A percentile compares a stretch with the other conserved stretches of the same genome.
Conservation (phyloP, 2,113 vertebrate species). For the Vulpes vulpes region DNA sequence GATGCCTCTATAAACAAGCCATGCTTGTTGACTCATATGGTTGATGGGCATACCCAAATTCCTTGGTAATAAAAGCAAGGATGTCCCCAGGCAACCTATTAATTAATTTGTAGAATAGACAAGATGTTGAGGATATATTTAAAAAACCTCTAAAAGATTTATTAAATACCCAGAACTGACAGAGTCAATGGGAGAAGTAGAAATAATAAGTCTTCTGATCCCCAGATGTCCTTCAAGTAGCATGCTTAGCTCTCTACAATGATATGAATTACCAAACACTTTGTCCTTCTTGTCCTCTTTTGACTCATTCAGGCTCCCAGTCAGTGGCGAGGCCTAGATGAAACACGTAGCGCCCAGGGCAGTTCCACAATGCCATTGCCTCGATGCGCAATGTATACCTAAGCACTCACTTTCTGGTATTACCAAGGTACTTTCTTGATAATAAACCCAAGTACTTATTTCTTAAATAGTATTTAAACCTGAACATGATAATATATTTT, state of each 20-base stretch:
- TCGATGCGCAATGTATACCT: background rate
- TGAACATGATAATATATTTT: background rate
- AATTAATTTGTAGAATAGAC: background rate
- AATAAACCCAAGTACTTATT: background rate
- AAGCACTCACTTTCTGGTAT: background rate
- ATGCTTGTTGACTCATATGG: background rate
- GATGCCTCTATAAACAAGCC: background rate
- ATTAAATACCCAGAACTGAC: background rate
- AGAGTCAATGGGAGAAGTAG: background rate
- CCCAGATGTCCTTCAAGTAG: background rate
- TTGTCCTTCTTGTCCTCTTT: background rate
- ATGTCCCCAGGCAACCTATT: background rate
- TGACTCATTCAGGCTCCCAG: background rate
- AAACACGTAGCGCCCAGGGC: background rate
- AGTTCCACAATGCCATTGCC: background rate
- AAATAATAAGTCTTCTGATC: background rate
- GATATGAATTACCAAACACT: background rate
- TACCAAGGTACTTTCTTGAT: background rate
- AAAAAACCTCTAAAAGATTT: background rate
- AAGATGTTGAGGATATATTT: background rate
- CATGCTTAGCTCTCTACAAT: background rate
- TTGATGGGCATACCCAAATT: background rate
- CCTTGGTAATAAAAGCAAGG: background rate
- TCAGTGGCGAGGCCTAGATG: background rate
- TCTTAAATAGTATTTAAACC: constrained; percentile 13